Conservation (phyloP, 1,140 invertebrate genomes). For the Zaprionus ghesquierei region DNA sequence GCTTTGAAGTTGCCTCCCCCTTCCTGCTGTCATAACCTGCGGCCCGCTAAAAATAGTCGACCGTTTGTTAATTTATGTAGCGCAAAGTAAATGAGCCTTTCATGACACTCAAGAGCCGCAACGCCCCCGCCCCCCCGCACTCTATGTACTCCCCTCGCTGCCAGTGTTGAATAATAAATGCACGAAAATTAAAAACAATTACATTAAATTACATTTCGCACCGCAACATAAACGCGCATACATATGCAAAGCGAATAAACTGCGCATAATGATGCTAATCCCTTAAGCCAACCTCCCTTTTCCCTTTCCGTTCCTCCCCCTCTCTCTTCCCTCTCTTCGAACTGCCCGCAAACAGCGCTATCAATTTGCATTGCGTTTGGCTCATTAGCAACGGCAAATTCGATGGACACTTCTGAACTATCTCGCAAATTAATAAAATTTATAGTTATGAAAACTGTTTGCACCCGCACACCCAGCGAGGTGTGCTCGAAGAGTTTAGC, state of each 20-base stretch:
- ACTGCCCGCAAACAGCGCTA: slow-evolving; percentile 46
- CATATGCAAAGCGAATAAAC: slow-evolving; percentile 59
- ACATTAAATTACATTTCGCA: slow-evolving; percentile 58
- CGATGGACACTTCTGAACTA: slow-evolving; percentile 61
- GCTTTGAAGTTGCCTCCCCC: slow-evolving; percentile 47
- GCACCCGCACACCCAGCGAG: slow-evolving; percentile 15
- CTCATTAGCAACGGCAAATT: slow-evolving; percentile 64
- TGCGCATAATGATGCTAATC: slow-evolving; percentile 76
- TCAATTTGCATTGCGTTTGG: slow-evolving; percentile 76
- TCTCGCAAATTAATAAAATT: slow-evolving; percentile 51
- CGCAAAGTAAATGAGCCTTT: slow-evolving; percentile 67
- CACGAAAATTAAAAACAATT: slow-evolving; percentile 78
- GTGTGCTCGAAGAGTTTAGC: background rate
- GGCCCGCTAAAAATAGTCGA: slow-evolving; percentile 6
- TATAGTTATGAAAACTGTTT: slow-evolving; percentile 38
- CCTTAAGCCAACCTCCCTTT: slow-evolving; percentile 57
- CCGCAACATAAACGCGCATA: slow-evolving; percentile 9
- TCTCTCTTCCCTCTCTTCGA: background rate
- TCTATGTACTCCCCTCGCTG: slow-evolving; percentile 25
- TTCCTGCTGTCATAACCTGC: slow-evolving; percentile 51
- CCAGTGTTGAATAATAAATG: slow-evolving; percentile 73
- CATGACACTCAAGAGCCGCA: slow-evolving; percentile 48
- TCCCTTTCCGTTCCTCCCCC: background rate
- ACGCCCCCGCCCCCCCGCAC: slow-evolving; percentile 23
- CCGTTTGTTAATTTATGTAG: slow-evolving; percentile 55